These are phyloP conservation scores for Euphydryas editha DNA, from an alignment of 2,888 invertebrate species.

Conservation along the genomic window DNA sequence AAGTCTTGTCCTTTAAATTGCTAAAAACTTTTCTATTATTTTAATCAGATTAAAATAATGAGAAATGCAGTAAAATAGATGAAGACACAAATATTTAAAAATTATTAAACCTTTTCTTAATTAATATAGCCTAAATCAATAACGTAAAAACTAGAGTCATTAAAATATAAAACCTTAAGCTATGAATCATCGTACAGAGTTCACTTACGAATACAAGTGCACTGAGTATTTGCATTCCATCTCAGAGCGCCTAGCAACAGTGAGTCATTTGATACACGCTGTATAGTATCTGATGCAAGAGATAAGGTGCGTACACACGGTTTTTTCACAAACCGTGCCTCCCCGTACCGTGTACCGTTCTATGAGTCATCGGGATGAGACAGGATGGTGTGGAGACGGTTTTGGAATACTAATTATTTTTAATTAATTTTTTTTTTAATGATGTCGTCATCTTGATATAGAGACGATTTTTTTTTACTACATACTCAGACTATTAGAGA, in stretches of 20 bases:
- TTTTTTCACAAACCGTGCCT: slow-evolving; percentile 68
- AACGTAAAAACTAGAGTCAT: background rate
- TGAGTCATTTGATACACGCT: slow-evolving; percentile 53
- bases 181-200: slow-evolving; percentile 12
- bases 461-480: background rate
- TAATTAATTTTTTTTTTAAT: slow-evolving; percentile 22
- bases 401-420: slow-evolving; percentile 40
- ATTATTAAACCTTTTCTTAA: no score
- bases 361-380: slow-evolving; percentile 68
- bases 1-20: no score
- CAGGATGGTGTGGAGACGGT: slow-evolving; percentile 57
- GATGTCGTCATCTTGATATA: background rate
- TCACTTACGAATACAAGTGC: slow-evolving; percentile 19
- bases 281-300: slow-evolving; percentile 78
- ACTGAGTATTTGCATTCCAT: slow-evolving; percentile 11
- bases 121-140: no score
- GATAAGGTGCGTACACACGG: slow-evolving; percentile 75
- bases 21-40: no score
- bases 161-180: background rate
- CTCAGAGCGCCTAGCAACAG: slow-evolving; percentile 35
- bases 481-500: no score
- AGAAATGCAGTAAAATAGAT: no score
- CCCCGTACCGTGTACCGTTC: slow-evolving; percentile 69
- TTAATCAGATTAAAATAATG: no score
- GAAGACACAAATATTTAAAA: no score